Base-by-base conservation (phyloP, 2,113 vertebrate species). In the Pao palembangensis region DNA sequence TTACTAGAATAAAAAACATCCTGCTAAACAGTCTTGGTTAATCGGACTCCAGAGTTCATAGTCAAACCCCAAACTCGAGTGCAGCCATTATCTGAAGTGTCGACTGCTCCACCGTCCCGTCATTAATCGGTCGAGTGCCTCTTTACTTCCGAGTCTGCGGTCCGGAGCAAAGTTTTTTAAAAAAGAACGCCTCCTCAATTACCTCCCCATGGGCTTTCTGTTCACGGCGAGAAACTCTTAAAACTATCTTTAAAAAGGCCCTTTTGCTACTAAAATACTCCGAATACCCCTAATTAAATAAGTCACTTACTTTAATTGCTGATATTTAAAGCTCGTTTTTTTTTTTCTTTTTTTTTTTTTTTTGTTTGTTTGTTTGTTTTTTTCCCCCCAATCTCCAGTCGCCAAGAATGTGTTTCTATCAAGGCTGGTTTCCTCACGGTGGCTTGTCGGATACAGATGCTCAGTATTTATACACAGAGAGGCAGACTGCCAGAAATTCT, bases 181-280 rank as follows among this genome's bases (percentile, higher is more conserved):
- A 38, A 52, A 75, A 58, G n/a, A 80, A 81, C 76, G 79, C 78
- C 88, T 85, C 69, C 84, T 79, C 79, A 88, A 87, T 91, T 84
- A 89, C 54, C 55, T 69, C 65, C 68, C 73, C 52, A 34, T 41
- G 60, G 55, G 34, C 53, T 59, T 59, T 31, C 63, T 50, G 8
- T 46, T 16, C 43, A 60, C 72, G 64, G 74, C 25, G 42, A 51
- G 23, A 51, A 38, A 38, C 34, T 38, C 6, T 38, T 38, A 10
- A 38, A 8, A 38, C 34, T 38, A 12, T 38, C 34, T 38, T 28
- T 11, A 38, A 38, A 38, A 8, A 38, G 34, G 34, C 10, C 34
- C 34, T 38, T 8, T 38, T 11, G 34, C 34, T 38, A 57, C 65
- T n/a, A 16, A 18, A n/a, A 61, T n/a, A 8, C 23, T 23, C 20